Percentiles rank a stretch among this genome's conserved stretches.
Evolutionary conservation across 2,113 vertebrate genomes (phyloP).

Genomic region (Mastomys coucha): DNA sequence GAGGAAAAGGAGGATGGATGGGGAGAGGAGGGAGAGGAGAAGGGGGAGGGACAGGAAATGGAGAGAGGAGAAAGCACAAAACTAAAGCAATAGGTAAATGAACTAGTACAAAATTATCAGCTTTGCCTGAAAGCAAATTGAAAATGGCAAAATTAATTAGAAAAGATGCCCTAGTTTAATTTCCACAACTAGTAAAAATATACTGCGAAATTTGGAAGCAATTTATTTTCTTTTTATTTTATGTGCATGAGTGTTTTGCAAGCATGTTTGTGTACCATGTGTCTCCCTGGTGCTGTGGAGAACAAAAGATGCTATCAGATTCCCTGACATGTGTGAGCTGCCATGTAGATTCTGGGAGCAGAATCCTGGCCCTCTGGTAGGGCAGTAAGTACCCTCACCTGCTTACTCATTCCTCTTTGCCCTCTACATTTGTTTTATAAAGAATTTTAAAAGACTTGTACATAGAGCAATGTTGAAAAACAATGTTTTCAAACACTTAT

Average conservation of each 20-base stretch:
- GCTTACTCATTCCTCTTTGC: not conserved
- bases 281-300: not conserved
- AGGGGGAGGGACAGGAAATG: not conserved
- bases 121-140: not conserved
- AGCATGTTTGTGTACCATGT: not conserved
- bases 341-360: not conserved
- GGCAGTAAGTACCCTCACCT: not conserved
- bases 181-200: not conserved
- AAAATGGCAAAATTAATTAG: not conserved
- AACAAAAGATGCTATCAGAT: not conserved
- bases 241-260: not conserved
- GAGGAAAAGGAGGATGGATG: not conserved
- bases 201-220: not conserved
- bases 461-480: not conserved
- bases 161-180: not conserved
- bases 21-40: not conserved
- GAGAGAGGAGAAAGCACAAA: not conserved
- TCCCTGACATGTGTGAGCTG: not conserved
- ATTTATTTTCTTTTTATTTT: not conserved
- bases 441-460: not conserved
- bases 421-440: not conserved
- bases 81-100: not conserved
- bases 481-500: not conserved
- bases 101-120: not conserved
- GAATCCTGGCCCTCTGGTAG: not conserved